Conservation (phyloP, 2,797 vertebrate species). For the Trematomus bernacchii region DNA sequence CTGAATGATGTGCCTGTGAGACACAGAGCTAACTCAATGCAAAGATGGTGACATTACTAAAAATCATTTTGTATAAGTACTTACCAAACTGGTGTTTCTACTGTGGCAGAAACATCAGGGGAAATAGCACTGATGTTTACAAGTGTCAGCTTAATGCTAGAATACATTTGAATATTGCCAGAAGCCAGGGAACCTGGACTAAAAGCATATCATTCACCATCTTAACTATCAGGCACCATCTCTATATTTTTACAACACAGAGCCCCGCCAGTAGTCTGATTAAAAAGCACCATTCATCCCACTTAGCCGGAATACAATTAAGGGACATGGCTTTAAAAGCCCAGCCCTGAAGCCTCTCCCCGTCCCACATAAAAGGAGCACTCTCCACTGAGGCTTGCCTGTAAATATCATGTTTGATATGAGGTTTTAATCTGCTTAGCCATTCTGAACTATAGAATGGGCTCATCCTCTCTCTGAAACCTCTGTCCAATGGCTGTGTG, state of each 20-base stretch:
- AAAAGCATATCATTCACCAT: conserved; percentile 76
- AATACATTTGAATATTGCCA: conserved; percentile 66
- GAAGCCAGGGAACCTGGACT: conserved; percentile 60
- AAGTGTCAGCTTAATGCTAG: conserved; percentile 60
- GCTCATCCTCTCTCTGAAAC: conserved; percentile 85
- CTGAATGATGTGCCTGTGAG: conserved; percentile 11
- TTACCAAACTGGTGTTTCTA: conserved; percentile 20
- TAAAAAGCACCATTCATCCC: conserved; percentile 86
- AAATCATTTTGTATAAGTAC: conserved; percentile 28
- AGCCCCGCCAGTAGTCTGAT: conserved; percentile 80
- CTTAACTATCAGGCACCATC: conserved; percentile 76
- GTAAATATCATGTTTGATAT: conserved; percentile 89
- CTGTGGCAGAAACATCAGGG: conserved; percentile 23
- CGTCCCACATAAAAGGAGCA: conserved; percentile 83
- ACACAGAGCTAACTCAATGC: conserved; percentile 2
- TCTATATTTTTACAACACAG: conserved; percentile 78
- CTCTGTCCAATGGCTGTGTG: conserved; percentile 84
- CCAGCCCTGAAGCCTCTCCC: conserved; percentile 79
- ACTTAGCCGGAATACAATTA: conserved; percentile 87
- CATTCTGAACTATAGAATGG: conserved; percentile 88
- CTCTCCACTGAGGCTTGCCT: conserved; percentile 84
- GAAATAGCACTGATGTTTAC: conserved; percentile 53
- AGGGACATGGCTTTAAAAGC: conserved; percentile 85
- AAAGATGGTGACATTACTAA: conserved; percentile 24
- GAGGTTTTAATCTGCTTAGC: conserved; percentile 89